phyloP scores from a whole-genome alignment of 2,888 invertebrate genomes.

The Geotrupes spiniger region DNA sequence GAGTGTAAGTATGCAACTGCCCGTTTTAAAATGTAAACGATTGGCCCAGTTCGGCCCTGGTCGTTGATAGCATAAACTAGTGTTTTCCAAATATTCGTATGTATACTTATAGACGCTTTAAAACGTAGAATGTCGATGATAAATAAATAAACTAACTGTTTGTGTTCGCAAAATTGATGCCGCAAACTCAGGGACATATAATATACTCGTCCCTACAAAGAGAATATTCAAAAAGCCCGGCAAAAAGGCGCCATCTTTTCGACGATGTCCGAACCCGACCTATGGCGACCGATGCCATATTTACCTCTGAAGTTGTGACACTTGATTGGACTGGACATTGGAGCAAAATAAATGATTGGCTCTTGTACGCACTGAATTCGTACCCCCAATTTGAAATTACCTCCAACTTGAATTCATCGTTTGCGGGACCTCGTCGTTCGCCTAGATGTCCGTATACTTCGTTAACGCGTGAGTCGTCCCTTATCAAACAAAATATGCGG shows the following conservation, averaged over 20 bases:
- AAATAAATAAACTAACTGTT: too few relatives aligned
- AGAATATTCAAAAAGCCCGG: too few relatives aligned
- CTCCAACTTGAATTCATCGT: conserved; percentile 1
- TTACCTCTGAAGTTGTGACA: conserved; percentile 22
- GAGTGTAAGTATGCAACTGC: too few relatives aligned
- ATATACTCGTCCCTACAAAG: too few relatives aligned
- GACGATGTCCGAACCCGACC: not conserved
- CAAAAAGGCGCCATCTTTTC: conserved; percentile 7
- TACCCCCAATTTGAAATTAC: conserved; percentile 17
- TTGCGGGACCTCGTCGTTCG: not conserved
- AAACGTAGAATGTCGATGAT: too few relatives aligned
- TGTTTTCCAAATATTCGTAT: too few relatives aligned
- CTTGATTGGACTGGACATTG: conserved; percentile 31
- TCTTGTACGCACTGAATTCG: conserved; percentile 17
- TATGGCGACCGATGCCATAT: conserved; percentile 9
- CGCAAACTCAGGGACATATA: too few relatives aligned
- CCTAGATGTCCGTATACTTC: conserved; percentile 69
- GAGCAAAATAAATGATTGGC: conserved; percentile 26
- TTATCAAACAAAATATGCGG: not conserved
- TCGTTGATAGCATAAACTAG: too few relatives aligned
- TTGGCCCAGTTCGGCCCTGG: too few relatives aligned
- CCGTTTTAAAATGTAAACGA: too few relatives aligned
- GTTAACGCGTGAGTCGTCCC: conserved; percentile 66
- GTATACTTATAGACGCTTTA: too few relatives aligned
- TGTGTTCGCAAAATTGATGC: too few relatives aligned